Conservation (phyloP, 2,113 vertebrate species). For the Thryonomys swinderianus region DNA sequence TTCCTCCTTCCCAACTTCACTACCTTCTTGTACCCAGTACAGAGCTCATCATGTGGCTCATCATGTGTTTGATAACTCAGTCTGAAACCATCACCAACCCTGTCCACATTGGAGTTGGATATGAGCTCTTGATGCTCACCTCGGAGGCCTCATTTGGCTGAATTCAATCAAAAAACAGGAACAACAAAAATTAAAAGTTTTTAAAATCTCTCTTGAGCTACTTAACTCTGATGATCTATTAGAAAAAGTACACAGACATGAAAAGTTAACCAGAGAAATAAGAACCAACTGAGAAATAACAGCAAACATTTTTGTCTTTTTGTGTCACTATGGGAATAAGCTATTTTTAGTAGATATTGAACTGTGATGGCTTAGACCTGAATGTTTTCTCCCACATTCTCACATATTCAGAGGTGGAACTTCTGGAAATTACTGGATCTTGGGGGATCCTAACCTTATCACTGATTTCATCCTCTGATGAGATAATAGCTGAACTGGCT, state of each 20-base stretch:
- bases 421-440: background rate
- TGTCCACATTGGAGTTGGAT: background rate
- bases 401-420: background rate
- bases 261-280: slow-evolving; percentile 15
- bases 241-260: background rate
- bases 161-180: background rate
- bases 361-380: background rate
- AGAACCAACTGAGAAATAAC: background rate
- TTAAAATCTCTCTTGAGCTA: background rate
- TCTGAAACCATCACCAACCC: background rate
- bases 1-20: background rate
- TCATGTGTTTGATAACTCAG: background rate
- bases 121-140: background rate
- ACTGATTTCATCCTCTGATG: background rate
- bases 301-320: background rate
- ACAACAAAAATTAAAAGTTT: background rate
- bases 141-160: background rate
- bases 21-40: background rate
- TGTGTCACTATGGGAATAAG: background rate
- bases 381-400: background rate
- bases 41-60: background rate
- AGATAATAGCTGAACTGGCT: background rate
- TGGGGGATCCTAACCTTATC: background rate
- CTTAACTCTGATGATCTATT: background rate
- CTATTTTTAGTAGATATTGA: background rate